Evolutionary conservation across 2,113 vertebrate genomes (phyloP).

Genomic region (Eonycteris spelaea): DNA sequence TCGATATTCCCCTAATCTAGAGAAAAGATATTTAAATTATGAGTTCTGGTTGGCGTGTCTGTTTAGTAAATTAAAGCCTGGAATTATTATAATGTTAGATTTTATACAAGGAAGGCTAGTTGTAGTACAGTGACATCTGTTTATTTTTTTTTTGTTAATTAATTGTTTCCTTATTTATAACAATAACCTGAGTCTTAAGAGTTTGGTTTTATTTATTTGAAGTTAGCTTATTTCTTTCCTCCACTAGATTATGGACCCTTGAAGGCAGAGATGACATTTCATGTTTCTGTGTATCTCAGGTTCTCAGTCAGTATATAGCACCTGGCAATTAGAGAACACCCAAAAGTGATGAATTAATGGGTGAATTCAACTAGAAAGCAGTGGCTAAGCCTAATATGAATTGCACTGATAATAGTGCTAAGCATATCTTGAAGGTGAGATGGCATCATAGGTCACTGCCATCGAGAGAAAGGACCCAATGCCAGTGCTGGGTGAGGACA

Average conservation of each 20-base stretch:
- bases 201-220: neutral
- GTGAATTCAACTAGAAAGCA: neutral
- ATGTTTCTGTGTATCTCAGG: neutral
- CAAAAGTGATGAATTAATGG: neutral
- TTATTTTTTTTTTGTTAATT: neutral
- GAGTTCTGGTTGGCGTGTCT: neutral
- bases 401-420: neutral
- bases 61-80: neutral
- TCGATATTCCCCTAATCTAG: neutral
- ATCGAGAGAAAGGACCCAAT: neutral
- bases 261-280: neutral
- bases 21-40: neutral
- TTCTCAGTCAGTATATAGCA: neutral
- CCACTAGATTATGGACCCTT: neutral
- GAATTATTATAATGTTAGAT: neutral
- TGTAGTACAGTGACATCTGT: neutral
- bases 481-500: neutral
- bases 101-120: neutral
- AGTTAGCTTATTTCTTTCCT: neutral
- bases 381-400: neutral
- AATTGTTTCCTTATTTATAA: slow-evolving; percentile 8
- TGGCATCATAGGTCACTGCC: no score
- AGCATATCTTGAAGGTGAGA: neutral
- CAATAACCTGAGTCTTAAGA: neutral
- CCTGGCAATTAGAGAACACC: neutral